A percentile compares a stretch with the other conserved stretches of the same genome.
These are phyloP conservation scores for Coronaproctus castanopsis DNA, from an alignment of 2,888 invertebrate genomes.

Conservation along the genomic window DNA sequence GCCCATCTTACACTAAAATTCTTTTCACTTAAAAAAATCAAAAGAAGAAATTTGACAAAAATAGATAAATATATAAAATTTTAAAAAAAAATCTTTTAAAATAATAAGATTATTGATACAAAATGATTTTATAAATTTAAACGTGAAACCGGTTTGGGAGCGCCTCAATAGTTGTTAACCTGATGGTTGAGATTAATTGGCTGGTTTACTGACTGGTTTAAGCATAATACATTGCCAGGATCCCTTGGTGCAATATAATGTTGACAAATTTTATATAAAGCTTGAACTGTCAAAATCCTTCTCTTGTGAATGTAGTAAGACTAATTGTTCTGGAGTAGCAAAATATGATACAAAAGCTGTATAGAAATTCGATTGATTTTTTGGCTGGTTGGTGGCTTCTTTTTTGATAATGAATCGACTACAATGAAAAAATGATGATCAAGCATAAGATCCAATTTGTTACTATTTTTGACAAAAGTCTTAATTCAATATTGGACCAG, in stretches of 20 bases:
- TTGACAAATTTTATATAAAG: slow-evolving; percentile 15
- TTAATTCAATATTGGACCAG: slow-evolving; percentile 22
- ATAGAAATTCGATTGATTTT: not conserved
- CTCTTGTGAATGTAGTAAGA: not conserved
- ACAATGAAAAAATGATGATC: not conserved
- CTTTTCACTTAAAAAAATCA: too few relatives aligned
- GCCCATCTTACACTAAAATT: too few relatives aligned
- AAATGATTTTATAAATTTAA: too few relatives aligned
- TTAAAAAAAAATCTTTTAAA: too few relatives aligned
- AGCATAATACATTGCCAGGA: too few relatives aligned
- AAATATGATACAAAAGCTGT: slow-evolving; percentile 4
- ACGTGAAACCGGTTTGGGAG: too few relatives aligned
- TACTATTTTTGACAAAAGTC: slow-evolving; percentile 17
- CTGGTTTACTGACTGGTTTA: too few relatives aligned
- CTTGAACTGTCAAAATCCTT: not conserved
- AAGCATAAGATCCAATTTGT: slow-evolving; percentile 7
- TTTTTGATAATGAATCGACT: not conserved
- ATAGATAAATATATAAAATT: too few relatives aligned
- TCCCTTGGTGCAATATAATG: slow-evolving; percentile 11
- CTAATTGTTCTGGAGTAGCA: not conserved
- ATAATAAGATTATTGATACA: too few relatives aligned
- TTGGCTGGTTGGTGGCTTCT: not conserved
- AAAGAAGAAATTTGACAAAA: too few relatives aligned
- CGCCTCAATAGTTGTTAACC: too few relatives aligned
- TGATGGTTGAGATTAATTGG: too few relatives aligned